Evolutionary conservation across 2,113 vertebrate genomes (phyloP).

Genomic region (Psittacara wagleri): DNA sequence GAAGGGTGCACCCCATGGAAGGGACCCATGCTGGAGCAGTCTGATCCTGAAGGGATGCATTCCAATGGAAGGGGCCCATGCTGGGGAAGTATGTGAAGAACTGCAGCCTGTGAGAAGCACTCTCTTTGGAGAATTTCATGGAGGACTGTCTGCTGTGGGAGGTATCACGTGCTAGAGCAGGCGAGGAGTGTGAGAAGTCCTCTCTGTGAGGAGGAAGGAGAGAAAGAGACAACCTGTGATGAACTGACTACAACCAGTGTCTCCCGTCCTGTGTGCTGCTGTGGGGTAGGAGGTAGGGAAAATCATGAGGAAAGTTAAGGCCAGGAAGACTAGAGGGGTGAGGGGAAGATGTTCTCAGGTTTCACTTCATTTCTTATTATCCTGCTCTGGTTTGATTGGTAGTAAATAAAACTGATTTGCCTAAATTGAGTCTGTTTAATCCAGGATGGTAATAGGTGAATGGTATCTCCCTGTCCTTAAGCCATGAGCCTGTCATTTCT

Average conservation of each 20-base stretch:
- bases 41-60: not conserved
- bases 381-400: not conserved
- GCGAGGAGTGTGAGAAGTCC: not conserved
- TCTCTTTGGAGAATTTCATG: not conserved
- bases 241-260: not conserved
- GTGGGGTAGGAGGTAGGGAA: not conserved
- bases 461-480: not conserved
- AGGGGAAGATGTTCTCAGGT: not conserved
- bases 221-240: accelerated
- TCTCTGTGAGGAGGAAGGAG: not conserved
- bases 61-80: not conserved
- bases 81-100: not conserved
- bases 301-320: not conserved
- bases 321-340: not conserved
- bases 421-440: not conserved
- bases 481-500: not conserved
- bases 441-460: not conserved
- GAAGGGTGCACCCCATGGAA: too few relatives aligned
- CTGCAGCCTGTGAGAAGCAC: not conserved
- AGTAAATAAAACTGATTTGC: not conserved
- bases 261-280: not conserved
- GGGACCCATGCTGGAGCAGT: not conserved
- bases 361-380: not conserved
- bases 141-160: not conserved
- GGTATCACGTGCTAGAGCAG: not conserved